Evolutionary conservation across 2,888 invertebrate genomes (phyloP), one percentile per base, ranked within the genome.

Genomic region (Coelogynopora nodosa): DNA sequence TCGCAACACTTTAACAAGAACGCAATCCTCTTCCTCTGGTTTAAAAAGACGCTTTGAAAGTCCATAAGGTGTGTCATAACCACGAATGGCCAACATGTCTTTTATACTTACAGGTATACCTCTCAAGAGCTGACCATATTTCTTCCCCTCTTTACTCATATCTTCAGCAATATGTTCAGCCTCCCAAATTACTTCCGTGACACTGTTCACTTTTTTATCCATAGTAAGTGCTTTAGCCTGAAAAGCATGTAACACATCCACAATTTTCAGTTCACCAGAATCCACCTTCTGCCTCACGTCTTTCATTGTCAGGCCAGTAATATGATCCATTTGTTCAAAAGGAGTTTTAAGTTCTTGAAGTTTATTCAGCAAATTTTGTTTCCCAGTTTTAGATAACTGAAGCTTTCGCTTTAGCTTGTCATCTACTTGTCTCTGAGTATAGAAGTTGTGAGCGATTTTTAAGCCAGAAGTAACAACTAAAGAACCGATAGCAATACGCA

Each of bases 21-120:
- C 23, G n/a, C 26, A 18, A 26, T 67, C 67, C 23, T 67, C 27
- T 80, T 67, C 5, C 10, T 0, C 13, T 2, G 10, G 0, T 1
- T 27, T n/a, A 10, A 1, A 27, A 49, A 27, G 10, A 10, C 26
- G 29, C 28, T 23, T 27, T 1, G 30, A 26, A 10, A 29, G 27
- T n/a, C 85, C 85, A 27, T 26, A 67, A 1, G 67, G 18, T 5
- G 85, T 81, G 2, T 18, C 74, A 28, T 81, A 67, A 27, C 80
- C 85, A 23, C 28, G 26, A 2, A 85, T 27, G 23, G 1, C 67
- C 27, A 85, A 29, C 18, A 29, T 29, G 0, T 86, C 86, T 28
- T 86, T 86, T 26, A 86, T 28, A 23, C 85, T 86, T 5, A 86
- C 23, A 23, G 86, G 86, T 2, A 86, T 86, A n/a, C 86, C 86